phyloP scores from a whole-genome alignment of 92 coral and sea anemone species.

The Porites divaricata region DNA sequence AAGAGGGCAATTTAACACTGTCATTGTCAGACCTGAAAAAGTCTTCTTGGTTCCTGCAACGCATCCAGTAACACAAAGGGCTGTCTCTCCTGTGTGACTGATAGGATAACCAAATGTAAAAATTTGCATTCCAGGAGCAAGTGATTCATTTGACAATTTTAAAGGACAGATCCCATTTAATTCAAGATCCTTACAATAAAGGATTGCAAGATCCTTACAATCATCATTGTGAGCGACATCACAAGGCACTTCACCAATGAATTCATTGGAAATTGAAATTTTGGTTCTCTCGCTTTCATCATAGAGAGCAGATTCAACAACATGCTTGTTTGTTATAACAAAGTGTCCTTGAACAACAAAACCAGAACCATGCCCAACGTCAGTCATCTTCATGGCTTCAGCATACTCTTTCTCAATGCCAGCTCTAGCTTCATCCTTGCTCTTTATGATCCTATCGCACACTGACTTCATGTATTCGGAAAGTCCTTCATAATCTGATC shows the following conservation, averaged over 20 bases:
- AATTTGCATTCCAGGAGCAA: background rate
- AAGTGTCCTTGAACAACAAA: background rate
- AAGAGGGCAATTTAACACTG: background rate
- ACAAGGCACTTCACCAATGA: background rate
- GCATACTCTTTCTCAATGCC: background rate
- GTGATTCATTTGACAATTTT: background rate
- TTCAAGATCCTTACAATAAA: background rate
- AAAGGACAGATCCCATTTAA: background rate
- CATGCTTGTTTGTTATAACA: background rate
- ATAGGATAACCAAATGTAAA: slow-evolving; percentile 1
- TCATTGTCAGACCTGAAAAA: background rate
- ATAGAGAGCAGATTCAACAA: background rate
- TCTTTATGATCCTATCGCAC: background rate
- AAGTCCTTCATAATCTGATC: too few relatives aligned
- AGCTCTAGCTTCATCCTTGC: background rate
- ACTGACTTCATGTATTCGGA: too few relatives aligned
- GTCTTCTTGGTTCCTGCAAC: background rate
- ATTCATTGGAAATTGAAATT: background rate
- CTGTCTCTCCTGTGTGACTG: slow-evolving; percentile 1
- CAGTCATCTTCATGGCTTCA: background rate
- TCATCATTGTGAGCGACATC: background rate
- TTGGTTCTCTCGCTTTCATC: background rate
- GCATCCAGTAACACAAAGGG: background rate
- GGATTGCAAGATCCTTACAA: background rate
- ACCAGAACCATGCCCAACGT: background rate